A percentile compares a stretch with the other conserved stretches of the same genome.
These are phyloP conservation scores for Sebastes fasciatus DNA, from an alignment of 2,113 vertebrate genomes.

Conservation along the genomic window DNA sequence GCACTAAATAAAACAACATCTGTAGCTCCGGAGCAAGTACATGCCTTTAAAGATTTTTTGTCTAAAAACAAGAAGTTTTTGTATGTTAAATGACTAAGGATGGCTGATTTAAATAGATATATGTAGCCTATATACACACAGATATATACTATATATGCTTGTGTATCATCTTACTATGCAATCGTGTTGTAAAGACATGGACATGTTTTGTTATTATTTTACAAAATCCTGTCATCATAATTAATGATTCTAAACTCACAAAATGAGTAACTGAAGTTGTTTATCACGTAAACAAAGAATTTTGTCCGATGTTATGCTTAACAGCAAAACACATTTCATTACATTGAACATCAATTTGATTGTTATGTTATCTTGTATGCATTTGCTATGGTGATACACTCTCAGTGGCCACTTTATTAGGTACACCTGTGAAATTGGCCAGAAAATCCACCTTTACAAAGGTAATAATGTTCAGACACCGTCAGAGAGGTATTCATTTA, in stretches of 20 bases:
- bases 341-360: not conserved
- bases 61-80: not conserved
- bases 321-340: not conserved
- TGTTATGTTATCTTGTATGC: not conserved
- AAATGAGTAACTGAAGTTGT: not conserved
- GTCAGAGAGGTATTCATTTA: not conserved
- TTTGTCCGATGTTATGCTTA: not conserved
- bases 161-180: not conserved
- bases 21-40: not conserved
- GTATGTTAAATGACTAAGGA: too few species aligned
- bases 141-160: too few species aligned
- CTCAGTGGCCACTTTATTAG: not conserved
- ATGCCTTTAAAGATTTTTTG: too few species aligned
- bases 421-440: not conserved
- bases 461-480: not conserved
- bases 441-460: not conserved
- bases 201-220: not conserved
- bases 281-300: not conserved
- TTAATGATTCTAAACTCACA: not conserved
- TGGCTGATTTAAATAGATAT: too few species aligned
- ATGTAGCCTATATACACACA: too few species aligned
- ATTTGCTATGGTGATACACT: not conserved
- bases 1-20: not conserved
- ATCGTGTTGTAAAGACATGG: not conserved
- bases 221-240: not conserved